Evolutionary conservation across 2,888 invertebrate species (phyloP), one percentile per base, ranked within the genome.

Genomic region (Entomobrya multifasciata): DNA sequence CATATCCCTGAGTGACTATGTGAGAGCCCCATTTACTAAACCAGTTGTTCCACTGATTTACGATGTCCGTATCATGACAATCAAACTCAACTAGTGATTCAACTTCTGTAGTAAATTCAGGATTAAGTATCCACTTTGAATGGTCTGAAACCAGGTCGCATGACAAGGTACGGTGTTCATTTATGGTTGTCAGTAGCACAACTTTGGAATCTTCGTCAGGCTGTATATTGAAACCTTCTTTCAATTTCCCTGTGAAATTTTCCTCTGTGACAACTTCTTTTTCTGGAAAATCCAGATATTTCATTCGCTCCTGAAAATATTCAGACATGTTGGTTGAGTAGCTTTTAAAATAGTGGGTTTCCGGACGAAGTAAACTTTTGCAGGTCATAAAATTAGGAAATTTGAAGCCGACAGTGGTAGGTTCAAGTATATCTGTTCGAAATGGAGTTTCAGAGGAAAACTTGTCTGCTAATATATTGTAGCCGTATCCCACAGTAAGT

Each of bases 1-100:
- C 87, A 22, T 20, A 87, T 0, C 44, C 25, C 36, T 78, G 22
- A 0, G 55, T 17, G 0, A 87, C 57, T 36, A 87, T 49, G 25
- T 82, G 82, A 11, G 82, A 67, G n/a, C 87, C 87, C 47, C 55
- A 87, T 22, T 47, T 67, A 0, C 17, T n/a, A 60, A 87, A 83
- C 13, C 78, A 83, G 22, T 44, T 74, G 0, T 25, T 60, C 87
- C 87, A 87, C 13, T 83, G 65, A 0, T 8, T 62, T 1, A 79
- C 65, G 10, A 62, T 72, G 27, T 82, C 79, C 57, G 27, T 44
- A 10, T 62, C 30, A 62, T 62, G 62, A 5, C 4, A 20, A 30
- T 78, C 55, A 41, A 87, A 77, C 17, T 44, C 36, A 1, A 2
- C 36, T 17, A 87, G 36, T 20, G 49, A 5, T 0, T 60, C 22